A percentile compares a stretch with the other conserved stretches of the same genome.
Conservation (phyloP, 1,140 invertebrate genomes). For the Ylistrum balloti region DNA sequence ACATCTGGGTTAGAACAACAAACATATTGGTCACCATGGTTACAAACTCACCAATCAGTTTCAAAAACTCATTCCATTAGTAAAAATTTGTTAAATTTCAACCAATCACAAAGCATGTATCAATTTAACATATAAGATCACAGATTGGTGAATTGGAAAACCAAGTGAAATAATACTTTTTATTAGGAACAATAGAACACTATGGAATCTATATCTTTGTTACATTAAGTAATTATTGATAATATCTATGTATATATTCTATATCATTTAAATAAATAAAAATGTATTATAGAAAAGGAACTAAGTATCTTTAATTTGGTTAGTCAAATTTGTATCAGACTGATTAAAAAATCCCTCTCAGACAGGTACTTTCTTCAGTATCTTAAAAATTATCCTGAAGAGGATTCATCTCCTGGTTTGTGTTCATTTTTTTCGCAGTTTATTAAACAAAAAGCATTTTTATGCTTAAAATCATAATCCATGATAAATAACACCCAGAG, state of each 20-base stretch:
- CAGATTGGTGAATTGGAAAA: constrained; percentile 25
- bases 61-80: neutral
- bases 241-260: neutral
- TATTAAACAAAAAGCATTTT: too few relatives aligned
- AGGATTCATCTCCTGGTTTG: too few relatives aligned
- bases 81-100: neutral
- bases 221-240: neutral
- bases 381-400: neutral
- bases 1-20: neutral
- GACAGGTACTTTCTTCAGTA: neutral
- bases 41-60: neutral
- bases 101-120: constrained; percentile 12
- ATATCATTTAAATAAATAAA: constrained; percentile 16
- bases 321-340: neutral
- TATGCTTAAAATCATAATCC: too few relatives aligned
- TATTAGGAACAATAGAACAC: neutral
- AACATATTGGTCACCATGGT: neutral
- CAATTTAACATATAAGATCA: constrained; percentile 15
- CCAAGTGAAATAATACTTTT: neutral
- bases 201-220: constrained; percentile 19
- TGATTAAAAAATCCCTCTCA: too few relatives aligned
- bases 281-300: neutral
- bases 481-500: too few relatives aligned
- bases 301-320: neutral
- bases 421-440: too few relatives aligned